A percentile compares a stretch with the other conserved stretches of the same genome.
phyloP scores from a whole-genome alignment of 2,113 vertebrate genomes.

The Muscicapa adusta region DNA sequence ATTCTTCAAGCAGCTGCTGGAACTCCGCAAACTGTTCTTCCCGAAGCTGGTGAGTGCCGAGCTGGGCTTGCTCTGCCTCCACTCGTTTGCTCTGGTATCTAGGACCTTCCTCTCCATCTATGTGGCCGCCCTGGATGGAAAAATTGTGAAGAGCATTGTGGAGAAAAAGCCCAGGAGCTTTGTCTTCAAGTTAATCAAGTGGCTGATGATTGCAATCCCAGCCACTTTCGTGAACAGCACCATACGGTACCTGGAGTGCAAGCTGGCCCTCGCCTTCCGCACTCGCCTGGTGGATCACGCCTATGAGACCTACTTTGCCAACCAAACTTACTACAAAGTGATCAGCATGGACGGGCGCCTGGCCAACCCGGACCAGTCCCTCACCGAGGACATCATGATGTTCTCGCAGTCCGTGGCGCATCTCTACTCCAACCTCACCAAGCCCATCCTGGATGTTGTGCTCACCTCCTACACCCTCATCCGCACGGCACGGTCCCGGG shows the following conservation, averaged over 20 bases:
- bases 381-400: conserved; percentile 96
- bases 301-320: conserved; percentile 90
- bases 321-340: conserved; percentile 94
- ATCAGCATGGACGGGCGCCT: conserved; percentile 95
- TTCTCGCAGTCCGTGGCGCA: conserved; percentile 96
- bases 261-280: conserved; percentile 92
- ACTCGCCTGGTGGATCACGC: conserved; percentile 91
- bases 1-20: conserved; percentile 87
- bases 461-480: conserved; percentile 97
- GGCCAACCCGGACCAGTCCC: conserved; percentile 95
- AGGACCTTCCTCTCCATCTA: conserved; percentile 97
- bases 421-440: conserved; percentile 97
- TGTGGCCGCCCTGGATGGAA: conserved; percentile 91
- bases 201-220: conserved; percentile 95
- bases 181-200: conserved; percentile 85
- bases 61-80: conserved; percentile 87
- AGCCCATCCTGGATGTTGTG: conserved; percentile 93
- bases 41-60: conserved; percentile 85
- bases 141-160: conserved; percentile 97
- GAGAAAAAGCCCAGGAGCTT: conserved; percentile 89
- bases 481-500: conserved; percentile 85
- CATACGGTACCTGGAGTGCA: conserved; percentile 94
- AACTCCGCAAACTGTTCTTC: conserved; percentile 88
- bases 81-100: conserved; percentile 92
- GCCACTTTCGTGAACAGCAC: conserved; percentile 98